Conservation (phyloP, 1,140 invertebrate genomes). For the Magallana angulata region DNA sequence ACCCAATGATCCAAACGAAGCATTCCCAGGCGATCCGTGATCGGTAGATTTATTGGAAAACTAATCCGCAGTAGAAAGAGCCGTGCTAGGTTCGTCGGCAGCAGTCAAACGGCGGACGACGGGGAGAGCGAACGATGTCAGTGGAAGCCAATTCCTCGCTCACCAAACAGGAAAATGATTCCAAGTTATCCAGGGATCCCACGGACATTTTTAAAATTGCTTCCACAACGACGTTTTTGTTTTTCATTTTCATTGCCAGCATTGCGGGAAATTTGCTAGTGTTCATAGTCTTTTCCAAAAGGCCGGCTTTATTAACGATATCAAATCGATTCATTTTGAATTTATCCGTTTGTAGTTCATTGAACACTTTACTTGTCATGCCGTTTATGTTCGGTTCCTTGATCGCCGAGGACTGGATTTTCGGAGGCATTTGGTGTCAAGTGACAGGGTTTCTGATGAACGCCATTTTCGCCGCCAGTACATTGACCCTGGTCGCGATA, state of each 20-base stretch:
- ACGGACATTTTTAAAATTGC: conserved; percentile 47
- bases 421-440: conserved; percentile 79
- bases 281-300: conserved; percentile 83
- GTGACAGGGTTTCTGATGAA: conserved; percentile 81
- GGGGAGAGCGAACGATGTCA: conserved; percentile 14
- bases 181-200: not conserved
- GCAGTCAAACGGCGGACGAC: conserved; percentile 1
- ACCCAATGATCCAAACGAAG: not conserved
- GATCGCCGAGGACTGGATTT: conserved; percentile 73
- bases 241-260: conserved; percentile 75
- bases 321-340: conserved; percentile 87
- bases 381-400: conserved; percentile 81
- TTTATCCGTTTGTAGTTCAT: conserved; percentile 84
- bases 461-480: conserved; percentile 82
- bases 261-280: conserved; percentile 82
- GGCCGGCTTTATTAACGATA: conserved; percentile 82
- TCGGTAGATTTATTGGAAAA: conserved; percentile 35
- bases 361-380: conserved; percentile 84
- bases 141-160: conserved; percentile 2
- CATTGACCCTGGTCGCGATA: conserved; percentile 89
- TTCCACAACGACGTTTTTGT: conserved; percentile 56
- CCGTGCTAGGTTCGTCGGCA: not conserved
- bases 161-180: conserved; percentile 21
- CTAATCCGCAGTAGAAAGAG: conserved; percentile 25
- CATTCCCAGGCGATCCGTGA: not conserved